phyloP scores from a whole-genome alignment of 2,113 vertebrate genomes.

The Bos taurus region ARS-UCD2.0 NC_037331.1:71462501-71463000 shows the following conservation, averaged over 20 bases:
- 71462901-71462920: neutral
- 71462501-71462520: neutral
- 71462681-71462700: neutral
- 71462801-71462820: neutral
- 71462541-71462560: neutral
- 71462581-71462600: neutral
- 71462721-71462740: neutral
- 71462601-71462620: neutral
- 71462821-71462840: neutral
- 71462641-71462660: neutral
- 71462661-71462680: neutral
- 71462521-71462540: neutral
- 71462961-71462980: neutral
- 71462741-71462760: neutral
- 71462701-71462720: neutral
- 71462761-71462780: neutral
- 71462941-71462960: neutral
- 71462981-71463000: neutral
- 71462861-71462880: neutral
- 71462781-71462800: neutral
- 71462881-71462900: neutral
- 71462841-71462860: neutral
- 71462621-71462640: neutral
- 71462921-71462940: neutral
- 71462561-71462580: neutral